Base-by-base conservation (phyloP, 92 coral and sea anemone genomes). In the Siderastrea radians region DNA sequence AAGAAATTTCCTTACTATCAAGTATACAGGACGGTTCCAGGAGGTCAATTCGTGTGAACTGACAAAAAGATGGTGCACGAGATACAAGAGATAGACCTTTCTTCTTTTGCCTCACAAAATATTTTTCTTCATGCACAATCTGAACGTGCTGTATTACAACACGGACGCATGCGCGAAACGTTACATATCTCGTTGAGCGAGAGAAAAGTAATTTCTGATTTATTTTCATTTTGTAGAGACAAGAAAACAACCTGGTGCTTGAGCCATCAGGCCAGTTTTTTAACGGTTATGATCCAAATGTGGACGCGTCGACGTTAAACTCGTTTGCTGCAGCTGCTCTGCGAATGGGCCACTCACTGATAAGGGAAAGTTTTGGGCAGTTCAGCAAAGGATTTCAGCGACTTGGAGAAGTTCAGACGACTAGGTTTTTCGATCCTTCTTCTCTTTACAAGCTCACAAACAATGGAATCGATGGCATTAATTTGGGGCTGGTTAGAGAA, bases 341-440 rank as follows among this genome's bases (percentile, higher is more conserved):
- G 53, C 69, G 90, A 62, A 69, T 86, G 69, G 90, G 90, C 5
- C 90, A 86, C 65, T 68, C 84, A 26, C 79, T 86, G 49, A 58
- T 86, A 8, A 47, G 84, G 73, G 70, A 79, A 26, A 68, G 54
- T 13, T 86, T 86, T 52, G 49, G 19, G 14, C 64, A 73, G 48
- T 67, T 70, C 51, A 80, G 74, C 45, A 72, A 26, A 53, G 54
- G 16, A 26, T 46, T 47, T 26, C 45, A 7, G 2, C 16, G 16
- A 9, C 74, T 62, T 19, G 52, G 72, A 47, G 73, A 70, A 50
- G 49, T 77, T 59, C 12, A 57, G 38, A 58, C 66, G 8, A 79
- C 52, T 7, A 52, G 58, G 10, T 86, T 86, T 53, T 86, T 86
- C 7, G 75, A 86, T 50, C 84, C 90, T 48, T 84, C 66, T 7